Evolutionary conservation across 1,140 invertebrate species (phyloP).

Genomic region (Aphidius gifuensis): DNA sequence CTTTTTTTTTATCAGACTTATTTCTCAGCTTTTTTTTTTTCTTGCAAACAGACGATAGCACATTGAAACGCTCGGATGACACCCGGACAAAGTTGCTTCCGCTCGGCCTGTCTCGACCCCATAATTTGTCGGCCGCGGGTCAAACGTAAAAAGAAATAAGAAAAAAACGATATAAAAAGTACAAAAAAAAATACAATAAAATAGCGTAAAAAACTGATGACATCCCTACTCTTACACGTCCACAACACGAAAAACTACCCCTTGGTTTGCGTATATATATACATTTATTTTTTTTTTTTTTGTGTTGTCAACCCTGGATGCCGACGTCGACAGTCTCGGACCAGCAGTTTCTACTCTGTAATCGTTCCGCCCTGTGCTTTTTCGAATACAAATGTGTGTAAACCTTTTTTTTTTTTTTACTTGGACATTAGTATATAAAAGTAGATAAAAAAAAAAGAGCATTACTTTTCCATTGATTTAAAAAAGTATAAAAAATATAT

Average conservation of each 20-base stretch:
- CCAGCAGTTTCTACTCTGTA: neutral
- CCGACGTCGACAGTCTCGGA: neutral
- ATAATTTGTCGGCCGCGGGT: constrained; percentile 50
- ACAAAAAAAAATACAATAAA: constrained; percentile 8
- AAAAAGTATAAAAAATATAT: too few species aligned
- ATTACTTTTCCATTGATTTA: too few species aligned
- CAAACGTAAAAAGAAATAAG: constrained; percentile 44
- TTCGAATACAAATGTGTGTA: constrained; percentile 5
- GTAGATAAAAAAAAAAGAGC: too few species aligned
- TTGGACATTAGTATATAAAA: too few species aligned
- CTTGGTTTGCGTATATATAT: neutral
- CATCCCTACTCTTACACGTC: neutral
- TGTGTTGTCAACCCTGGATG: too few species aligned
- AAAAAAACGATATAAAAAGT: neutral
- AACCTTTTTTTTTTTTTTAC: too few species aligned
- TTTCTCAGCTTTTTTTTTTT: constrained; percentile 6
- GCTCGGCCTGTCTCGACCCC: constrained; percentile 43
- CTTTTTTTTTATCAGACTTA: constrained; percentile 18
- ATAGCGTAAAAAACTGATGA: neutral
- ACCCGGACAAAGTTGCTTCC: constrained; percentile 46
- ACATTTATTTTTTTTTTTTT: too few species aligned
- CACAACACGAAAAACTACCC: constrained; percentile 4
- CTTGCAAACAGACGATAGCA: constrained; percentile 23
- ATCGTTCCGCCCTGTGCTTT: neutral
- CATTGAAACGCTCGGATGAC: constrained; percentile 42